Evolutionary conservation across 2,888 invertebrate genomes (phyloP).

Genomic region (Ctenicera cuprea): DNA sequence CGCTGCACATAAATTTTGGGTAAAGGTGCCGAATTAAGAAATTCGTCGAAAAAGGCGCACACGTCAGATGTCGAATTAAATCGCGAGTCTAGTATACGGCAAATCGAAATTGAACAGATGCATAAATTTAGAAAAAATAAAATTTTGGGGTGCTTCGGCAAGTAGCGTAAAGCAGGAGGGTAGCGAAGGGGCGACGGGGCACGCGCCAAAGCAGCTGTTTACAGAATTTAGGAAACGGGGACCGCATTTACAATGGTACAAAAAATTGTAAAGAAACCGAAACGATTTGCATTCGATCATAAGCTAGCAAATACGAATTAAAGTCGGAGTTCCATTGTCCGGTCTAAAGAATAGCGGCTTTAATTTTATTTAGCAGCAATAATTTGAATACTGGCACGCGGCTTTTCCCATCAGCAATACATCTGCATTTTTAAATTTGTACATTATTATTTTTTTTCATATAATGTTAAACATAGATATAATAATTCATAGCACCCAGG

Average conservation of each 20-base stretch:
- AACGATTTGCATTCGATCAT: constrained; percentile 68
- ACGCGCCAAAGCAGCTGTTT: constrained; percentile 70
- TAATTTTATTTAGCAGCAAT: constrained; percentile 30
- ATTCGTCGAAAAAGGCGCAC: neutral
- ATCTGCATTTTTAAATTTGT: constrained; percentile 58
- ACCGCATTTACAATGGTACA: constrained; percentile 63
- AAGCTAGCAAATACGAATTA: constrained; percentile 29
- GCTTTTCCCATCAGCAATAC: constrained; percentile 55
- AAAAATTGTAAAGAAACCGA: constrained; percentile 66
- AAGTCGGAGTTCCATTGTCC: constrained; percentile 8
- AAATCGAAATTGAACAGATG: constrained; percentile 64
- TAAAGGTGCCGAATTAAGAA: constrained; percentile 31
- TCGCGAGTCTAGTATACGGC: constrained; percentile 20
- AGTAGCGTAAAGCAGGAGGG: constrained; percentile 55
- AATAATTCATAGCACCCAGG: constrained; percentile 71
- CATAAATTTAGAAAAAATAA: constrained; percentile 68
- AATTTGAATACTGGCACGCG: constrained; percentile 65
- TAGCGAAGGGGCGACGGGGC: constrained; percentile 53
- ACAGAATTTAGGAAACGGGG: constrained; percentile 71
- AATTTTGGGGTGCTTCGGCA: constrained; percentile 63
- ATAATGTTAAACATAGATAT: constrained; percentile 69
- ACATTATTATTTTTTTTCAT: constrained; percentile 59
- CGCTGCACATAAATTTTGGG: neutral
- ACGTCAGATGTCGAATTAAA: constrained; percentile 33
- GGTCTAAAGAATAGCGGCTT: neutral